Conservation (phyloP, 2,888 invertebrate species). For the Alentia gelatinosa region DNA sequence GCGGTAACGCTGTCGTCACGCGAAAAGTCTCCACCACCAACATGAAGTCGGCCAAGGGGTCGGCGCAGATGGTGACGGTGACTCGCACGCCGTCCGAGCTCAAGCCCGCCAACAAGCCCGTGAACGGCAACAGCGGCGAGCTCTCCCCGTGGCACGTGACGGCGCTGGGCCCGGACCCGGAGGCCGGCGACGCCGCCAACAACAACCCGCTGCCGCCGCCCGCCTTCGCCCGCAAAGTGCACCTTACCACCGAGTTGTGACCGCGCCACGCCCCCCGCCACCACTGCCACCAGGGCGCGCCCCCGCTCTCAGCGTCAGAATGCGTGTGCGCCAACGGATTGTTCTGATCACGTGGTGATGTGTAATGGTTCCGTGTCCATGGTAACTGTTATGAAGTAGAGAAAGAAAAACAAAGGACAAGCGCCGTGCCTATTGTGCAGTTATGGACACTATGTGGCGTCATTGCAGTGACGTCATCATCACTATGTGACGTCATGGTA, state of each 20-base stretch:
- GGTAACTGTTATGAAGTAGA: no score
- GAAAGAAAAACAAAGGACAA: no score
- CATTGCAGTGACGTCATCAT: no score
- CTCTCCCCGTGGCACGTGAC: constrained; percentile 56
- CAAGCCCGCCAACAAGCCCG: background rate
- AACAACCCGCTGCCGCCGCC: background rate
- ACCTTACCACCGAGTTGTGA: constrained; percentile 49
- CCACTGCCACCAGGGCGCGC: no score
- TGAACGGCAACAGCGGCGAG: constrained; percentile 16
- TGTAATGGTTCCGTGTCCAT: no score
- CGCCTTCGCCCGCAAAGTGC: background rate
- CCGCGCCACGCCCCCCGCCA: background rate
- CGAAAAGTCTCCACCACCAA: constrained; percentile 47
- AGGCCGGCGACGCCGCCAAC: background rate
- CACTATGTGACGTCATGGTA: no score
- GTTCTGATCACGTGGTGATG: no score
- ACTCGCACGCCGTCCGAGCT: background rate
- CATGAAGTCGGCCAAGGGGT: background rate
- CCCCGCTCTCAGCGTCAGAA: no score
- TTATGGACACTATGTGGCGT: no score
- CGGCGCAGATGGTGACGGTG: constrained; percentile 44
- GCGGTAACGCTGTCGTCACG: constrained; percentile 50
- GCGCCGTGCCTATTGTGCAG: no score
- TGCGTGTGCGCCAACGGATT: no score
- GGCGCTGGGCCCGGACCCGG: background rate